These are phyloP conservation scores for Desmophyllum pertusum DNA, from an alignment of 92 coral and sea anemone genomes.

Conservation along the genomic window DNA sequence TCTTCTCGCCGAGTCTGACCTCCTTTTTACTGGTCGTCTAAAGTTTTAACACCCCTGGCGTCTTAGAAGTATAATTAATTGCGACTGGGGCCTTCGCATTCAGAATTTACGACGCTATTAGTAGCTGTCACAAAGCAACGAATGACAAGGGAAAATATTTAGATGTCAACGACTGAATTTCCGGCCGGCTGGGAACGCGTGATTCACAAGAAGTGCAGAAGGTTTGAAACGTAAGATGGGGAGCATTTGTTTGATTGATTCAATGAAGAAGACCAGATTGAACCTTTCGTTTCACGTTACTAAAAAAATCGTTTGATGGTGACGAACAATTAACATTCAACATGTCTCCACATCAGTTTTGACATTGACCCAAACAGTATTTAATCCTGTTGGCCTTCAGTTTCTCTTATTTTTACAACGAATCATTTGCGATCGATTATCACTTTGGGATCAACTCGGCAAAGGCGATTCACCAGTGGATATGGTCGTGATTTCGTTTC, in stretches of 20 bases:
- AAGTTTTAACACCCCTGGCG: not conserved
- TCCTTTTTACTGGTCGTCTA: not conserved
- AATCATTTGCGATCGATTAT: slow-evolving; percentile 2
- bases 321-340: slow-evolving; percentile 21
- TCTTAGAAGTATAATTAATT: slow-evolving; percentile 1
- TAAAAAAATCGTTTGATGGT: not conserved
- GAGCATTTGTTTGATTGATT: not conserved
- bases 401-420: not conserved
- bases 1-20: too few species aligned
- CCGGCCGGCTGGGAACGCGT: slow-evolving; percentile 36
- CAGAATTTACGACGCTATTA: slow-evolving; percentile 18
- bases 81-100: slow-evolving; percentile 2
- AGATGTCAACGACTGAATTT: slow-evolving; percentile 32
- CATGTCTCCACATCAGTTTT: not conserved
- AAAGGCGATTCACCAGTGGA: slow-evolving; percentile 9
- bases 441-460: not conserved
- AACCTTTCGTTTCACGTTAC: slow-evolving; percentile 27
- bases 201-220: slow-evolving; percentile 7
- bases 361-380: slow-evolving; percentile 6
- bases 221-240: slow-evolving; percentile 9
- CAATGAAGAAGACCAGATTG: slow-evolving; percentile 23
- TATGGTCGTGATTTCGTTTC: not conserved
- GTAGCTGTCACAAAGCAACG: slow-evolving; percentile 1
- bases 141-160: not conserved
- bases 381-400: not conserved